phyloP scores from a whole-genome alignment of 2,888 invertebrate genomes.

The Eupithecia insigniata region DNA sequence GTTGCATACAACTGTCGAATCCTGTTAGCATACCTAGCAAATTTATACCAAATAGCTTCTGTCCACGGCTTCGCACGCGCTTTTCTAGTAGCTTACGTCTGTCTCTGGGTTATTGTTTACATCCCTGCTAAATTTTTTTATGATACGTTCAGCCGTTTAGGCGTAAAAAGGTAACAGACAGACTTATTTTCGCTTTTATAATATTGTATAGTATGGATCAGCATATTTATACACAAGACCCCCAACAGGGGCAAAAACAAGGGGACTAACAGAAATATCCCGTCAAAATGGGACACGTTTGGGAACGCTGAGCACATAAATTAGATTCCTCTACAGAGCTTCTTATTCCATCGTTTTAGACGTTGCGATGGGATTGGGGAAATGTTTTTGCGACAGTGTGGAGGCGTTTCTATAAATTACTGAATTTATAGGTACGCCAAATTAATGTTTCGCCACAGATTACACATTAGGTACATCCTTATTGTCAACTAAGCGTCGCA shows the following conservation, averaged over 20 bases:
- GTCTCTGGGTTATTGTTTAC: no score
- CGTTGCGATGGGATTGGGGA: neutral
- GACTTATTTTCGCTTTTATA: no score
- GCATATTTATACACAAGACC: neutral
- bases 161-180: no score
- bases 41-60: no score
- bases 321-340: neutral
- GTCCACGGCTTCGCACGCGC: no score
- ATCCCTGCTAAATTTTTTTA: no score
- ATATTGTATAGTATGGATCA: no score
- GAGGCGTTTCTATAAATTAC: constrained; percentile 1
- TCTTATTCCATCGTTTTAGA: constrained; percentile 2
- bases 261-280: neutral
- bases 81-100: no score
- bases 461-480: neutral
- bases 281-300: neutral
- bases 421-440: neutral
- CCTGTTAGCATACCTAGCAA: no score
- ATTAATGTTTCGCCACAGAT: neutral
- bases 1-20: no score
- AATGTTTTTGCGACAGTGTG: neutral
- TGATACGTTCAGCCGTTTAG: no score
- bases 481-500: neutral
- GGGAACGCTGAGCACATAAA: neutral
- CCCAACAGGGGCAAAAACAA: neutral